Conservation (phyloP, 1,140 invertebrate genomes). For the Apis cerana region DNA sequence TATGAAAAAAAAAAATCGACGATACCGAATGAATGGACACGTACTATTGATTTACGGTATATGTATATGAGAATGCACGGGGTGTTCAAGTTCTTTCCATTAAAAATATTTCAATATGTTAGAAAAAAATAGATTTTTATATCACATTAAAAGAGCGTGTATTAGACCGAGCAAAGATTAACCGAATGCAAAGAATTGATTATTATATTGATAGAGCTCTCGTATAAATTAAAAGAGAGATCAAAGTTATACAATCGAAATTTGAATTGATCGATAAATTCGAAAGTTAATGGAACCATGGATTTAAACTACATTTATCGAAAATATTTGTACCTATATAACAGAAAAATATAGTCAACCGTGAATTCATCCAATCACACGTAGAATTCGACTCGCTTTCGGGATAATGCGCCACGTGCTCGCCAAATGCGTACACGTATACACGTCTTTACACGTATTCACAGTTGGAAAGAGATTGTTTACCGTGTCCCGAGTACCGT, state of each 20-base stretch:
- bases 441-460: background rate
- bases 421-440: conserved; percentile 12
- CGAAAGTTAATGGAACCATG: background rate
- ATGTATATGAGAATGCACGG: background rate
- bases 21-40: background rate
- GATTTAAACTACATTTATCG: background rate
- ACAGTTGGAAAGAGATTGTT: conserved; percentile 27
- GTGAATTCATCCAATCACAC: background rate
- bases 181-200: too few relatives aligned
- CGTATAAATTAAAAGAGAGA: background rate
- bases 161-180: too few relatives aligned
- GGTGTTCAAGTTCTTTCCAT: too few relatives aligned
- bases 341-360: background rate
- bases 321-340: background rate
- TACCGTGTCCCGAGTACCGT: background rate
- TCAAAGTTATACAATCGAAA: background rate
- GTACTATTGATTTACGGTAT: background rate
- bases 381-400: background rate
- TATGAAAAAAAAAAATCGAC: background rate
- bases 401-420: conserved; percentile 8
- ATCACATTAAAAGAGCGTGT: too few relatives aligned
- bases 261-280: background rate
- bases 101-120: too few relatives aligned
- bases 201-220: too few relatives aligned
- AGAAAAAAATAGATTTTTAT: too few relatives aligned